Conservation (phyloP, 2,113 vertebrate genomes). For the Nothocercus julius region DNA sequence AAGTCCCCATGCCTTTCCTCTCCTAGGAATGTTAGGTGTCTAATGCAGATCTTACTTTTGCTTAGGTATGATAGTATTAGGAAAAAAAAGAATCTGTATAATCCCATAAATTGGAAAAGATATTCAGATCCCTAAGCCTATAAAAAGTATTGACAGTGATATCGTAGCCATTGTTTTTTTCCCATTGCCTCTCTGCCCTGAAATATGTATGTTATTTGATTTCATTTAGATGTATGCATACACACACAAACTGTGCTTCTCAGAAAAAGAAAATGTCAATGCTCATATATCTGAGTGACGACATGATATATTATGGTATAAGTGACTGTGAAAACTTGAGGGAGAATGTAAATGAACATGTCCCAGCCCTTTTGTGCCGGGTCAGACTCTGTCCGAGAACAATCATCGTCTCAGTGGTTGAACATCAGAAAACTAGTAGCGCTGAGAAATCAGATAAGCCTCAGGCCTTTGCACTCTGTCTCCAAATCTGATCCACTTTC, state of each 20-base stretch:
- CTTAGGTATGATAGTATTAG: background rate
- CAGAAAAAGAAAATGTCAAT: background rate
- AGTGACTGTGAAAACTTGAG: background rate
- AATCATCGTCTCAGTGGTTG: background rate
- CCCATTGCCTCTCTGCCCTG: background rate
- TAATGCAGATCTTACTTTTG: background rate
- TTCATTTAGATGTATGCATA: background rate
- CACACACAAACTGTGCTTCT: background rate
- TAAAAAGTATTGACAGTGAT: background rate
- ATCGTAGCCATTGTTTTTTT: background rate
- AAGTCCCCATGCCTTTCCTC: background rate
- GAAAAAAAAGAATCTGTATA: background rate
- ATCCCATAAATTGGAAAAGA: background rate
- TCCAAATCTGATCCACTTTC: background rate
- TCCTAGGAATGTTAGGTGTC: background rate
- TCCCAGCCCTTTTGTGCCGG: rapidly evolving
- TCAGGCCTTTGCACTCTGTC: background rate
- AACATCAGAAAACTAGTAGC: background rate
- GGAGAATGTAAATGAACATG: background rate
- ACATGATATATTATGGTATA: background rate
- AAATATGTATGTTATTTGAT: background rate
- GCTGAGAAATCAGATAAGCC: background rate
- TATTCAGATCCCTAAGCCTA: background rate
- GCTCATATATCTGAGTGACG: background rate
- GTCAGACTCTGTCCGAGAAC: background rate